These are phyloP conservation scores for Leptopilina myrica DNA, from an alignment of 2,888 invertebrate genomes.

Conservation along the genomic window DNA sequence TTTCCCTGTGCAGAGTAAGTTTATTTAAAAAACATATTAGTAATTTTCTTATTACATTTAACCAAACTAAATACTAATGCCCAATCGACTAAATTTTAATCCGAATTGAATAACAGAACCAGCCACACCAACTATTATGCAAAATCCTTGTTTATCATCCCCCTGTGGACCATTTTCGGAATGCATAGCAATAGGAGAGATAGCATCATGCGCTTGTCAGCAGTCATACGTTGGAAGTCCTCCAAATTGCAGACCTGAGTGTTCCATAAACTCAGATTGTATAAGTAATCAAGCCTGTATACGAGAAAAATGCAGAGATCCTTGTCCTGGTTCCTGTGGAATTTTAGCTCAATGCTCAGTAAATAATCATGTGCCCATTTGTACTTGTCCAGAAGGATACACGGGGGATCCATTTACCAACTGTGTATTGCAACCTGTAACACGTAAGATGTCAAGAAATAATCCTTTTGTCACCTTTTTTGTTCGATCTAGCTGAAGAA, in stretches of 20 bases:
- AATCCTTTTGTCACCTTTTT: too few relatives aligned
- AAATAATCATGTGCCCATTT: constrained; percentile 86
- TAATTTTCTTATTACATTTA: too few relatives aligned
- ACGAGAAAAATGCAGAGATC: constrained; percentile 85
- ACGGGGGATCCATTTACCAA: constrained; percentile 84
- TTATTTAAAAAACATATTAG: constrained; percentile 31
- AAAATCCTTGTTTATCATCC: constrained; percentile 77
- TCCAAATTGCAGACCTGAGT: constrained; percentile 80
- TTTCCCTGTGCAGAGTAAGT: constrained; percentile 75
- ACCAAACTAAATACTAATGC: too few relatives aligned
- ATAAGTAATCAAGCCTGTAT: constrained; percentile 85
- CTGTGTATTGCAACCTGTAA: constrained; percentile 77
- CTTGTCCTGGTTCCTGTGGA: constrained; percentile 87
- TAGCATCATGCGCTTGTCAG: constrained; percentile 79
- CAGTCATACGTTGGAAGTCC: constrained; percentile 76
- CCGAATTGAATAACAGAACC: constrained; percentile 47
- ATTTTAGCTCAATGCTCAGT: constrained; percentile 84
- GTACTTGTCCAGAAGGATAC: constrained; percentile 83
- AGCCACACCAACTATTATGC: constrained; percentile 57
- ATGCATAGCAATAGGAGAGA: constrained; percentile 78
- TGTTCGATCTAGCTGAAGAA: too few relatives aligned
- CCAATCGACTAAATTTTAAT: not conserved
- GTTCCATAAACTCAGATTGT: constrained; percentile 83
- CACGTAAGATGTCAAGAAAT: constrained; percentile 75
- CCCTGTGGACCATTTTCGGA: constrained; percentile 80